Evolutionary conservation across 2,113 vertebrate genomes (phyloP).

Genomic region (Trinectes maculatus): DNA sequence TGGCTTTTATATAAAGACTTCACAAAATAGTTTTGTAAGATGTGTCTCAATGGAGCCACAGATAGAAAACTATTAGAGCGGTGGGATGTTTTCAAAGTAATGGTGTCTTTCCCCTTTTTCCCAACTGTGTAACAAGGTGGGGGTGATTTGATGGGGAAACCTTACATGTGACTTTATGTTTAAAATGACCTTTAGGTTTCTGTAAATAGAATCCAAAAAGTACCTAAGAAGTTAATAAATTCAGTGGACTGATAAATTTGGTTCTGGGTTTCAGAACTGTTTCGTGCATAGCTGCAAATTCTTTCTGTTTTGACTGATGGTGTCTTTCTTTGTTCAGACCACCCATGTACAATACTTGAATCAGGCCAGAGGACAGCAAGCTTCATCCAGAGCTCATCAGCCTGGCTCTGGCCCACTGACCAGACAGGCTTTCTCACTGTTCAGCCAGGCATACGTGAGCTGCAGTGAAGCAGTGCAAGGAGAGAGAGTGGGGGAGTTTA

Average conservation of each 20-base stretch:
- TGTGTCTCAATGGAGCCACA: slow-evolving; percentile 3
- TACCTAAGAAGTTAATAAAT: not conserved
- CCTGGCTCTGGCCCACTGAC: slow-evolving; percentile 40
- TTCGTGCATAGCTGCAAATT: not conserved
- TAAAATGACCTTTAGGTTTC: too few species aligned
- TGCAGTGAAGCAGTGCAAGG: slow-evolving; percentile 13
- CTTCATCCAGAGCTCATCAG: slow-evolving; percentile 60
- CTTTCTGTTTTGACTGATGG: slow-evolving; percentile 1
- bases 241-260: too few species aligned
- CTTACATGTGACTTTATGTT: too few species aligned
- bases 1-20: not conserved
- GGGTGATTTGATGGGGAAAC: too few species aligned
- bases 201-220: too few species aligned
- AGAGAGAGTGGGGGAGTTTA: not conserved
- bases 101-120: not conserved
- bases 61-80: slow-evolving; percentile 23
- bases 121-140: not conserved
- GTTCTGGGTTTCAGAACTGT: not conserved
- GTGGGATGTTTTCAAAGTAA: not conserved
- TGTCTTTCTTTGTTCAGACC: slow-evolving; percentile 35
- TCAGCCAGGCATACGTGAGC: slow-evolving; percentile 66
- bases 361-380: slow-evolving; percentile 49
- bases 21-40: slow-evolving; percentile 1
- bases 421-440: slow-evolving; percentile 70
- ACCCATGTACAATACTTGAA: slow-evolving; percentile 50